Base-by-base conservation (phyloP, 2,888 invertebrate species). In the Boloria euphrosyne region DNA sequence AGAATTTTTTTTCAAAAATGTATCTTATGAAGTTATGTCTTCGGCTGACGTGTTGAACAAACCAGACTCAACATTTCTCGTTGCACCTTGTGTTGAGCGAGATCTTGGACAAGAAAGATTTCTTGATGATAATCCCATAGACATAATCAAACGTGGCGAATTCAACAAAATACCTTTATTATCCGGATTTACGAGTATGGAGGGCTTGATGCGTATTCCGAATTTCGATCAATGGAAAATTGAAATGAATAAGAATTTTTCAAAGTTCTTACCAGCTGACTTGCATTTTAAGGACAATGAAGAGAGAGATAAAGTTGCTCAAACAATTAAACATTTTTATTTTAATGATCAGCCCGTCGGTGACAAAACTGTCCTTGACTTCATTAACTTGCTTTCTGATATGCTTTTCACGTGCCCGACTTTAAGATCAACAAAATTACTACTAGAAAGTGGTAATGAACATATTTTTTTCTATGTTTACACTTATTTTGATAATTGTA, bases 371-470 rank as follows among this genome's bases (percentile, higher is more conserved):
- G 52, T 53, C 1, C 17, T 49, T 68, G 27, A 58, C 18, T 64
- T 72, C 47, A 62, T 76, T 6, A 51, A 77, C 53, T 85, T 75
- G 49, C 76, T 78, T 57, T 68, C 81, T 4, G 90, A 94, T 91
- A 43, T 76, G 5, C 0, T 78, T 0, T 80, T 84, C 67, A 72
- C 67, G 3, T 81, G 78, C 43, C 73, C 81, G 4, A 79, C 76
- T 54, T 64, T 80, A 4, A 77, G 78, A 66, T 73, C 79, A 4
- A 68, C 78, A 3, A 79, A 75, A 50, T 31, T 81, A 18, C 78
- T 78, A 57, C 58, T 73, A 13, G 66, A 72, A 44, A 67, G 71
- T 17, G 78, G 79, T 2, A 74, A 81, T 58, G 63, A 82, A 50
- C 68, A 76, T 50, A 75, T 83, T 62, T 75, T 72, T 64, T 44